Conservation (phyloP, 2,113 vertebrate genomes). For the Apaloderma vittatum region DNA sequence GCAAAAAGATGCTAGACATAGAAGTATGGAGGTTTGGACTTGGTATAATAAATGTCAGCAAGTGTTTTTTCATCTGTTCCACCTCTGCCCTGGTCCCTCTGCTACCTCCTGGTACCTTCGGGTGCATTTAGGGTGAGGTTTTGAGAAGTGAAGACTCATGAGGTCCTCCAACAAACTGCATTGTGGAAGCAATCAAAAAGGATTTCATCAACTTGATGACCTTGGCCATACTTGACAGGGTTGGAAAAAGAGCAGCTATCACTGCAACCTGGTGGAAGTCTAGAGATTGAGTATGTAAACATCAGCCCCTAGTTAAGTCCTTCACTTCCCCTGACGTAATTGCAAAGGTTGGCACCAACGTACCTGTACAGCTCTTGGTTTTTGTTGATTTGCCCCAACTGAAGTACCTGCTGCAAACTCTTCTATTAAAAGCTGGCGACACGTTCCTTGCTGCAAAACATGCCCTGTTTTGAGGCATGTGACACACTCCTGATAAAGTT, state of each 20-base stretch:
- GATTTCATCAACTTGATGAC: background rate
- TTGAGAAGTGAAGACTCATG: background rate
- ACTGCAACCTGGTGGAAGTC: background rate
- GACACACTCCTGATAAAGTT: background rate
- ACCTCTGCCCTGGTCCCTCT: background rate
- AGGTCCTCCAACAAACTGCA: background rate
- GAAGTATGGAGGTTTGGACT: background rate
- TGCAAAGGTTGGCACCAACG: background rate
- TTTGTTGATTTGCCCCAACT: background rate
- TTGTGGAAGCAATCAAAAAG: background rate
- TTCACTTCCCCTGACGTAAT: background rate
- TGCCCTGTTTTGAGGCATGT: background rate
- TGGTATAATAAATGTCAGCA: background rate
- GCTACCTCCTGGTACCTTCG: background rate
- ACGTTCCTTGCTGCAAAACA: background rate
- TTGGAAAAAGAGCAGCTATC: background rate
- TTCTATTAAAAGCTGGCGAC: background rate
- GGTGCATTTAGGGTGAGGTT: background rate
- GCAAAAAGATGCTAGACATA: background rate
- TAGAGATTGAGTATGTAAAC: background rate
- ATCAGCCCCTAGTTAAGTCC: background rate
- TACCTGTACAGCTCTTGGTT: background rate
- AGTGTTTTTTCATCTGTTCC: background rate
- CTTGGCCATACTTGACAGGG: background rate
- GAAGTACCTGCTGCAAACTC: background rate